phyloP scores from a whole-genome alignment of 2,113 vertebrate species.

The Hippocampus guttulatus region DNA sequence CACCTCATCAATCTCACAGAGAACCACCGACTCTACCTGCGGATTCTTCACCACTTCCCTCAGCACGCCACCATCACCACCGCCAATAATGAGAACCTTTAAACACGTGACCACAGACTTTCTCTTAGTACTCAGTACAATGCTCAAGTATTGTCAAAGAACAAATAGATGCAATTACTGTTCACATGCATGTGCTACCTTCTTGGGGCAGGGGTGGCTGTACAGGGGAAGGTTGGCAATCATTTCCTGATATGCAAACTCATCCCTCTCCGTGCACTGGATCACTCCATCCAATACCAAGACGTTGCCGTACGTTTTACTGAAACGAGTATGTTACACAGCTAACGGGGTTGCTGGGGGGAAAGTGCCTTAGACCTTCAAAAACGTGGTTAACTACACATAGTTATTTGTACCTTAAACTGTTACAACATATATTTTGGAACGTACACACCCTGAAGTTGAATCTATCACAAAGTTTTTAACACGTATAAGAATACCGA shows the following conservation, averaged over 20 bases:
- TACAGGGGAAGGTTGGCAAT: slow-evolving; percentile 92
- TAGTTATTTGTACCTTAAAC: no score
- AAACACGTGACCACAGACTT: background rate
- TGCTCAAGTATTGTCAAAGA: background rate
- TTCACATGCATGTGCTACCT: slow-evolving; percentile 66
- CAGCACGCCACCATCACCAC: slow-evolving; percentile 91
- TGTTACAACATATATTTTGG: background rate
- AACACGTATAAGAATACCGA: background rate
- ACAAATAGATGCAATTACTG: background rate
- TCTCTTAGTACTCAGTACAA: background rate
- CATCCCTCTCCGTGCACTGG: slow-evolving; percentile 95
- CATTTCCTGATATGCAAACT: slow-evolving; percentile 98
- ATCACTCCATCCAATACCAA: slow-evolving; percentile 94
- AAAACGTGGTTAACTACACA: background rate
- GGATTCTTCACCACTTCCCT: slow-evolving; percentile 93
- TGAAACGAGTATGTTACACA: slow-evolving; percentile 44
- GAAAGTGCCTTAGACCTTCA: background rate
- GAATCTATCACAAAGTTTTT: background rate
- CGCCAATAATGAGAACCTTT: slow-evolving; percentile 94
- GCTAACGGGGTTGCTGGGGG: background rate
- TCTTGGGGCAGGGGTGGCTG: slow-evolving; percentile 88
- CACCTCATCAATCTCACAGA: slow-evolving; percentile 98
- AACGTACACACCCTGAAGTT: no score
- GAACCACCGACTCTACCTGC: slow-evolving; percentile 86
- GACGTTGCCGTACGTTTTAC: slow-evolving; percentile 95